Conservation (phyloP, 2,797 vertebrate species). For the Myotis findleyi region DNA sequence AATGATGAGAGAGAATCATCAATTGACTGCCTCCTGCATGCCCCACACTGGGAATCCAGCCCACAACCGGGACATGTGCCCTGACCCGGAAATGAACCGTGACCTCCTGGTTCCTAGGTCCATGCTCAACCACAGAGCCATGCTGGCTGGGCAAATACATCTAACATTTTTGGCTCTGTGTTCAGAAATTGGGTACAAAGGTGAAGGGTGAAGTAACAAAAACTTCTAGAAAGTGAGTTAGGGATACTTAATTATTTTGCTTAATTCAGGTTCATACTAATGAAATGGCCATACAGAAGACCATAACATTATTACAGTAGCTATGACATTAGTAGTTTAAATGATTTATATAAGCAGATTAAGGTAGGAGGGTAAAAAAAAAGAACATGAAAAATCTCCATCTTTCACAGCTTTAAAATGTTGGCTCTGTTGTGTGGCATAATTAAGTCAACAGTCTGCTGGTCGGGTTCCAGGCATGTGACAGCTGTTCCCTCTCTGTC, state of each 20-base stretch:
- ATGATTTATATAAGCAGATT: slow-evolving; percentile 73
- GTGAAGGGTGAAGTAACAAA: background rate
- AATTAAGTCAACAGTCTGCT: slow-evolving; percentile 86
- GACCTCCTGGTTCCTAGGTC: too few relatives aligned
- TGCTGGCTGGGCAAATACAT: too few relatives aligned
- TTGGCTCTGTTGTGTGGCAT: slow-evolving; percentile 83
- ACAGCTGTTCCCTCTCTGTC: slow-evolving; percentile 82
- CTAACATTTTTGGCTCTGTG: background rate
- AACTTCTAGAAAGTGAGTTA: background rate
- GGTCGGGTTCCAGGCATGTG: slow-evolving; percentile 82
- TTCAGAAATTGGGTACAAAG: background rate
- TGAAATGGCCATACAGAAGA: background rate
- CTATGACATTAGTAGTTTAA: slow-evolving; percentile 64
- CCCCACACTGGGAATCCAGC: too few relatives aligned
- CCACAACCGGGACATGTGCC: too few relatives aligned
- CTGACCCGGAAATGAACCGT: too few relatives aligned
- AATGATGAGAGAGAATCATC: too few relatives aligned
- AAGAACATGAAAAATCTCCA: slow-evolving; percentile 81
- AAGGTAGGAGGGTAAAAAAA: slow-evolving; percentile 46
- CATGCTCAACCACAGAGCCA: too few relatives aligned
- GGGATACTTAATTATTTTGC: background rate
- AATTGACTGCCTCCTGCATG: too few relatives aligned
- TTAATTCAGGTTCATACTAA: background rate
- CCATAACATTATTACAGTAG: background rate
- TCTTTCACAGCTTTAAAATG: slow-evolving; percentile 85